These are phyloP conservation scores for Papilio demoleus DNA, from an alignment of 2,888 invertebrate genomes.

Conservation along the genomic window DNA sequence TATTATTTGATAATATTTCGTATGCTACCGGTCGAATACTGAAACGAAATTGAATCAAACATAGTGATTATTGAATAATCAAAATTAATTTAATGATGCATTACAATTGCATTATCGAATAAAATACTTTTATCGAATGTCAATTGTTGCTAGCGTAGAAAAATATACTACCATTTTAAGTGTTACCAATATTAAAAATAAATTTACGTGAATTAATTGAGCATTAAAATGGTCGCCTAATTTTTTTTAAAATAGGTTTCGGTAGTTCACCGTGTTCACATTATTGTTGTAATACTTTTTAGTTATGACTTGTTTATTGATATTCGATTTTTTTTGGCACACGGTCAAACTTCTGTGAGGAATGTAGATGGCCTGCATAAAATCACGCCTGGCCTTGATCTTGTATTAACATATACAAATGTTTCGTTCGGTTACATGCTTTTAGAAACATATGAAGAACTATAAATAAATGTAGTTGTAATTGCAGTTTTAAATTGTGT, in stretches of 20 bases:
- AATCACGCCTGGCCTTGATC: constrained; percentile 16
- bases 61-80: too few species aligned
- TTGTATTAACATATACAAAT: constrained; percentile 7
- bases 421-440: neutral
- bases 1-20: constrained; percentile 15
- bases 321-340: constrained; percentile 12
- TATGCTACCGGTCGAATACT: neutral
- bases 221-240: too few species aligned
- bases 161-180: too few species aligned
- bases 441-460: neutral
- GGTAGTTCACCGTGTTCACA: too few species aligned
- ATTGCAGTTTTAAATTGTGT: neutral
- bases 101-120: too few species aligned
- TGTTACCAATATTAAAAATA: too few species aligned
- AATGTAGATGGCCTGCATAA: constrained; percentile 21
- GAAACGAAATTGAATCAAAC: too few species aligned
- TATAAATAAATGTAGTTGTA: neutral
- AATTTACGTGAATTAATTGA: too few species aligned
- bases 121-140: too few species aligned
- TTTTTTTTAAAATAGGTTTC: too few species aligned
- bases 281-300: neutral
- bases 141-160: too few species aligned
- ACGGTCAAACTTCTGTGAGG: constrained; percentile 12
- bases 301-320: constrained; percentile 8
- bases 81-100: too few species aligned